Percentiles rank a stretch among this genome's conserved stretches.
Conservation (phyloP, 2,888 invertebrate genomes). For the Fragum sueziense region DNA sequence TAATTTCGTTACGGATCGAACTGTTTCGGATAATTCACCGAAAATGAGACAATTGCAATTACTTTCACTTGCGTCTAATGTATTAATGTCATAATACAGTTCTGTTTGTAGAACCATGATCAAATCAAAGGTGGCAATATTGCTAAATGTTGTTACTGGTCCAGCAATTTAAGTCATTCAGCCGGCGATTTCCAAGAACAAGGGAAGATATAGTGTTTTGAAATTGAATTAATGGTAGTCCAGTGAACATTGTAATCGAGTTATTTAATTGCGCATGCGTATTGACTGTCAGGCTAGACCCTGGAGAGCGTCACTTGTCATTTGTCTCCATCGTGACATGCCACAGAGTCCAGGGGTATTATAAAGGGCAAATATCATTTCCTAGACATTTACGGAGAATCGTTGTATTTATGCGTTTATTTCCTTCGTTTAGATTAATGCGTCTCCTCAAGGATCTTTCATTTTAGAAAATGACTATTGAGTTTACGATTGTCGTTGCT, state of each 20-base stretch:
- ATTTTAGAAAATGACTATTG: constrained; percentile 11
- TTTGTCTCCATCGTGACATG: constrained; percentile 59
- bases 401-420: too few relatives aligned
- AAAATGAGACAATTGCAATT: constrained; percentile 75
- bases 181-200: constrained; percentile 67
- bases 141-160: constrained; percentile 72
- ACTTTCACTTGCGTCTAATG: constrained; percentile 72
- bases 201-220: constrained; percentile 72
- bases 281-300: constrained; percentile 59
- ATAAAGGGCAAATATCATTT: constrained; percentile 5
- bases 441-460: too few relatives aligned
- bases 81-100: constrained; percentile 69
- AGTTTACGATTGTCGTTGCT: too few relatives aligned
- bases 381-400: too few relatives aligned
- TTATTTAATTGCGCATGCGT: constrained; percentile 67
- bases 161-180: constrained; percentile 72
- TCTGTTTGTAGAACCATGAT: constrained; percentile 70
- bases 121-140: constrained; percentile 71
- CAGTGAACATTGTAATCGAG: constrained; percentile 66
- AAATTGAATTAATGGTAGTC: constrained; percentile 72
- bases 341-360: constrained; percentile 39
- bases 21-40: constrained; percentile 73
- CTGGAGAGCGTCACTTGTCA: constrained; percentile 69
- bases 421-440: too few relatives aligned
- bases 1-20: constrained; percentile 67